phyloP scores from a whole-genome alignment of 2,888 invertebrate genomes.

The Rhagophthalmus giganteus region DNA sequence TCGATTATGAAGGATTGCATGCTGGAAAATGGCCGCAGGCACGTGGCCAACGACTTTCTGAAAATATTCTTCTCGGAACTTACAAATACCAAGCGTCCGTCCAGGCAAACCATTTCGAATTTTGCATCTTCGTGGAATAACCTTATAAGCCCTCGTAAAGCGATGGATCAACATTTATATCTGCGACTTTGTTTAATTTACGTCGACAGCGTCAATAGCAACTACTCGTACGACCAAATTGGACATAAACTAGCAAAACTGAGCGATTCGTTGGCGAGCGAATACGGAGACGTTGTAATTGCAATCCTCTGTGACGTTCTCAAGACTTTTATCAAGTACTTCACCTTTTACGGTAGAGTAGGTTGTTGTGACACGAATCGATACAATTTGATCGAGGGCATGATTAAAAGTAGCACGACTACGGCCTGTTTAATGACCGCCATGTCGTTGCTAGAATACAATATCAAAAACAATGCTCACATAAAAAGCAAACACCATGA shows the following conservation, averaged over 20 bases:
- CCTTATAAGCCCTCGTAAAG: constrained; percentile 8
- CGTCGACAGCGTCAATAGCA: no score
- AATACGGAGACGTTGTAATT: constrained; percentile 7
- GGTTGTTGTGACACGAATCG: background rate
- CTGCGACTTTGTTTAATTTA: constrained; percentile 5
- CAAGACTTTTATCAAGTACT: constrained; percentile 3
- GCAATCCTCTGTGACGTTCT: constrained; percentile 1
- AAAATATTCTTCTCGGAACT: constrained; percentile 14
- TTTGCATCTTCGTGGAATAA: constrained; percentile 10
- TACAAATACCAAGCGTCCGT: no score
- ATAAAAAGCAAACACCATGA: constrained; percentile 1
- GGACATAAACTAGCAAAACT: constrained; percentile 8
- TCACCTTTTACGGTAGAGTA: background rate
- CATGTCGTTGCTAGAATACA: constrained; percentile 10
- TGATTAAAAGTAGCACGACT: background rate
- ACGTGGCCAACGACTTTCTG: constrained; percentile 6
- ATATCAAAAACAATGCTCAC: background rate
- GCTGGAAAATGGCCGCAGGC: constrained; percentile 3
- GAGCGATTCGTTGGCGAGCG: background rate
- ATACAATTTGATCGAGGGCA: constrained; percentile 1
- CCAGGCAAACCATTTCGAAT: constrained; percentile 5
- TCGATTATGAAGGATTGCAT: constrained; percentile 2
- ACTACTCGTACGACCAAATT: no score
- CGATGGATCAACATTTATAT: constrained; percentile 14
- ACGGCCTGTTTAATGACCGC: constrained; percentile 7